Percentiles rank a stretch among this genome's conserved stretches.
phyloP scores from a whole-genome alignment of 2,797 vertebrate species.

The Sebastolobus alascanus region DNA sequence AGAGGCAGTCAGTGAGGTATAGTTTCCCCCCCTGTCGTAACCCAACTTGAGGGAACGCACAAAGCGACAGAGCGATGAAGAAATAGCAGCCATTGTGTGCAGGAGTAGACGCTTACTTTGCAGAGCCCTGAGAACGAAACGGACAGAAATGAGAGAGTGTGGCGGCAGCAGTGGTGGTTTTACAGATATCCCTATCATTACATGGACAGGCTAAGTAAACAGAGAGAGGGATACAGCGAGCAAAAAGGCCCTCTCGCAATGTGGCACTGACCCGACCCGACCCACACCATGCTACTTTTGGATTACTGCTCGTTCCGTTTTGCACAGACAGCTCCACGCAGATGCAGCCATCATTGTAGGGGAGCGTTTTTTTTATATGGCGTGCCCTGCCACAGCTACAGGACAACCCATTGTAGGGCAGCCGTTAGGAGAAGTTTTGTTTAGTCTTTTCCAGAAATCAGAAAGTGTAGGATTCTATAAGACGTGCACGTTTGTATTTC shows the following conservation, averaged over 20 bases:
- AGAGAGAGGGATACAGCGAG: constrained; percentile 44
- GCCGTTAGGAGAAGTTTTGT: not conserved
- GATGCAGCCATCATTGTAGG: constrained; percentile 35
- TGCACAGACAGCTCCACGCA: constrained; percentile 9
- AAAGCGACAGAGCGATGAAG: constrained; percentile 3
- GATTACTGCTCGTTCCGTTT: constrained; percentile 45
- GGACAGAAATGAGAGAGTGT: constrained; percentile 29
- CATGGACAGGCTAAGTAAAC: constrained; percentile 62
- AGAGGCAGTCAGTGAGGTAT: not conserved
- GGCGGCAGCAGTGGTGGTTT: constrained; percentile 51
- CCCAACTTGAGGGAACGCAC: not conserved
- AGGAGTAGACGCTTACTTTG: constrained; percentile 26
- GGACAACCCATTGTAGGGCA: not conserved
- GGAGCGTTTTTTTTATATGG: constrained; percentile 29
- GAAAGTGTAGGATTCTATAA: not conserved
- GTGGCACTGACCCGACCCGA: constrained; percentile 38
- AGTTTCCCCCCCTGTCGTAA: not conserved
- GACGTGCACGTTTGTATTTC: not conserved
- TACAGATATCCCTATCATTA: constrained; percentile 74
- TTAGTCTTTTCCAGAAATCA: not conserved
- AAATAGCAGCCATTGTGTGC: constrained; percentile 36
- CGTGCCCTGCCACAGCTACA: not conserved
- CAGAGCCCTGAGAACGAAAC: constrained; percentile 24
- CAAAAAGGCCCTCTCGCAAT: constrained; percentile 49
- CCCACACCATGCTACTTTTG: constrained; percentile 58